Conservation (phyloP, 2,797 vertebrate species). For the Eulemur albifrons region DNA sequence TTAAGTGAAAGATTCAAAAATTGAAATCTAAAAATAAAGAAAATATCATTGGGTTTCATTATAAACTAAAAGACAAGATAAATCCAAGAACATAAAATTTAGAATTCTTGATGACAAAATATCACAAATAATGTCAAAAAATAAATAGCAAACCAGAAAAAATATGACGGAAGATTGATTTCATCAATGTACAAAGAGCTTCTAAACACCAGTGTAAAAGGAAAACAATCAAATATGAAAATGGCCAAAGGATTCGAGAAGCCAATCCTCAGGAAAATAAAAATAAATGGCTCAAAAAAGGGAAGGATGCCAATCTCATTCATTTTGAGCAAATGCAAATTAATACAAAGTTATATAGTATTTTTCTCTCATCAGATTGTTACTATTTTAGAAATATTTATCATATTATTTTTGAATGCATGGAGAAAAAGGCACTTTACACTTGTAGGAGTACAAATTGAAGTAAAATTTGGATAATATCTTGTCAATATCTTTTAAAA, state of each 20-base stretch:
- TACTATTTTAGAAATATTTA: not conserved
- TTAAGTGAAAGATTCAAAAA: not conserved
- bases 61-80: not conserved
- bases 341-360: not conserved
- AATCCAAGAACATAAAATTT: constrained; percentile 33
- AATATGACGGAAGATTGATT: constrained; percentile 54
- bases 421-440: not conserved
- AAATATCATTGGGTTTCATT: not conserved
- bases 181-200: constrained; percentile 36
- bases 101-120: constrained; percentile 55
- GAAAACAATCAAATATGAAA: constrained; percentile 9
- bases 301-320: not conserved
- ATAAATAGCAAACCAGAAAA: constrained; percentile 45
- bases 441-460: not conserved
- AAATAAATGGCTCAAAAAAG: constrained; percentile 33
- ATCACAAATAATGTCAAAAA: constrained; percentile 55
- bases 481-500: not conserved
- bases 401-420: not conserved
- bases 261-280: constrained; percentile 8
- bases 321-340: not conserved
- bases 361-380: not conserved
- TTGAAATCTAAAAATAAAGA: constrained; percentile 3
- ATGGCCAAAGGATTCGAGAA: constrained; percentile 23
- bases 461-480: not conserved
- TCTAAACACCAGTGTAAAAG: not conserved